Base-by-base conservation (phyloP, 2,797 vertebrate genomes). In the Cuculus canorus region DNA sequence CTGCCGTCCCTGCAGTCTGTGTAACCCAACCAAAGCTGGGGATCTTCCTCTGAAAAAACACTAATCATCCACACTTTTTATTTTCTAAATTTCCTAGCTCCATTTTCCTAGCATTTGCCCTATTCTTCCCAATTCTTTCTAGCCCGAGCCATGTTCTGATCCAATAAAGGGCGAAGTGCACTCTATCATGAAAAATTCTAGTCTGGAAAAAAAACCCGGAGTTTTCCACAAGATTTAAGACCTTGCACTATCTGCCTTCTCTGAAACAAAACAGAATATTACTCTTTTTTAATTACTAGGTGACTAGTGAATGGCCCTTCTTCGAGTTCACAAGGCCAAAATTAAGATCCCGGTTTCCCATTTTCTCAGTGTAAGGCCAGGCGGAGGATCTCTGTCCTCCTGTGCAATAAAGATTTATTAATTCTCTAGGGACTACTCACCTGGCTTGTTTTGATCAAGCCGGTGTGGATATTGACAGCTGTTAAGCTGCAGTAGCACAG, bases 121-220 rank as follows among this genome's bases (percentile, higher is more conserved):
- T 45, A 10, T 50, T 12, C 23, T 73, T 86, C 57, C 10, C 27
- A 68, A 1, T 39, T 39, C 39, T 39, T 80, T 78, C 23, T 64
- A 60, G 12, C 6, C 21, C 25, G 75, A 28, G 32, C 17, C n/a
- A 9, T 9, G 5, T 54, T 83, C 56, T 81, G 41, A 43, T 61
- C 18, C 52, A 57, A 30, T 79, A 35, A 54, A 85, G 47, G 19
- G 8, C 77, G 13, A 39, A 39, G 39, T 81, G 10, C 11, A 45
- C 19, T 91, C 27, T 64, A 6, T 37, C 6, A 13, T 68, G 39
- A 63, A 82, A 80, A 90, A 78, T 21, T 78, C 19, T 81, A n/a
- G 16, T 35, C 37, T 2, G 8, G n/a, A 47, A 83, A 71, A 88
- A 88, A 63, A 37, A 6, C 5, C 1, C 1, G 0, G 1, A 10